Percentiles rank a stretch among this genome's conserved stretches.
Conservation (phyloP, 2,888 invertebrate species). For the Trachelus stipa region DNA sequence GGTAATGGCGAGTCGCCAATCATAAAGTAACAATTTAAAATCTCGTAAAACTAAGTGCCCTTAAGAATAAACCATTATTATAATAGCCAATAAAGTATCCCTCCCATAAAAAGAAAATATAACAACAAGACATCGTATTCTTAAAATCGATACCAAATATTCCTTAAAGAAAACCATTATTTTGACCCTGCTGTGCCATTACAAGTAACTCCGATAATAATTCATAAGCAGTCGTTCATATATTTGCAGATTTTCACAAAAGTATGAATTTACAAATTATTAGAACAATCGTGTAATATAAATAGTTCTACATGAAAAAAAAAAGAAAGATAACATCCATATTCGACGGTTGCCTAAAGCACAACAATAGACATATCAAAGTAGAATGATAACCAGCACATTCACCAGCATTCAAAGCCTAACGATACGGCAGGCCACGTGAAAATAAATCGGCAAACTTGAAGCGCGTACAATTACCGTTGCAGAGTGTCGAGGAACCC, state of each 20-base stretch:
- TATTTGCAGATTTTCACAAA: neutral
- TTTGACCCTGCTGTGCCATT: neutral
- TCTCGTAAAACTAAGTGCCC: neutral
- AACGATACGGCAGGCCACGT: neutral
- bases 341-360: neutral
- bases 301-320: neutral
- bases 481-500: conserved; percentile 64
- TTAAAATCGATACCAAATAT: neutral
- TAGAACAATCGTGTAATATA: too few relatives aligned
- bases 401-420: neutral
- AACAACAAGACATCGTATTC: neutral
- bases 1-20: neutral
- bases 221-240: neutral
- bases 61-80: neutral
- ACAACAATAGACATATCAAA: neutral
- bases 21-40: neutral
- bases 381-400: neutral
- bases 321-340: neutral
- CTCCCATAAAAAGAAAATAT: neutral
- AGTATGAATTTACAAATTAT: neutral
- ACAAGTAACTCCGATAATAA: neutral
- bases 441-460: conserved; percentile 57
- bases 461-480: conserved; percentile 58
- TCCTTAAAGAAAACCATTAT: neutral
- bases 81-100: neutral